These are phyloP conservation scores for Ictalurus punctatus DNA, from an alignment of 2,113 vertebrate species.

Conservation along the genomic window DNA sequence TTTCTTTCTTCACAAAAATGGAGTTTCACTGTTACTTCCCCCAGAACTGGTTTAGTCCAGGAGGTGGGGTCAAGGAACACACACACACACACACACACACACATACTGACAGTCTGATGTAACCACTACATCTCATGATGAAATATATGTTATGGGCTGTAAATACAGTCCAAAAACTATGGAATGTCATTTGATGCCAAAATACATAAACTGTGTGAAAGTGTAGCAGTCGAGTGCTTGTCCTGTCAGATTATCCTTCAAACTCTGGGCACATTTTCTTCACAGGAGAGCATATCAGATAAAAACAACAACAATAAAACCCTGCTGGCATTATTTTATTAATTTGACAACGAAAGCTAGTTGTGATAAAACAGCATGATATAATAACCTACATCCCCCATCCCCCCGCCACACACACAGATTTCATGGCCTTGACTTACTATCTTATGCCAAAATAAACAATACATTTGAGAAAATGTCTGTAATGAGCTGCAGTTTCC, in stretches of 20 bases:
- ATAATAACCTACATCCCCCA: background rate
- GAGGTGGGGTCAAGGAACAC: too few species aligned
- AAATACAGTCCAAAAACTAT: background rate
- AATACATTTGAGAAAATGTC: background rate
- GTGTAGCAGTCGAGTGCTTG: background rate
- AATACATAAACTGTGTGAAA: background rate
- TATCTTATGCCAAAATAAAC: background rate
- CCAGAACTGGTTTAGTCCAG: too few species aligned
- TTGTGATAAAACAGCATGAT: too few species aligned
- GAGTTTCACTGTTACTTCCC: too few species aligned
- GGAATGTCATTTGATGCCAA: background rate
- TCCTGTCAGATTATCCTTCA: background rate
- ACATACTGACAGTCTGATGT: background rate
- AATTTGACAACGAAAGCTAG: background rate
- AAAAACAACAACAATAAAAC: background rate
- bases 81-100: background rate
- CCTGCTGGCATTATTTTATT: background rate
- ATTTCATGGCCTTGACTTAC: background rate
- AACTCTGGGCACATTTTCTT: background rate
- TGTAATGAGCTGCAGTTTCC: background rate
- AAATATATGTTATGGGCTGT: background rate
- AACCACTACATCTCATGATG: background rate
- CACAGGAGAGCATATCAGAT: background rate
- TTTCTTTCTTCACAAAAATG: too few species aligned
- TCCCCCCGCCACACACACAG: background rate